Evolutionary conservation across 2,113 vertebrate species (phyloP), one percentile per base, ranked within the genome.

Genomic region (Talpa occidentalis): DNA sequence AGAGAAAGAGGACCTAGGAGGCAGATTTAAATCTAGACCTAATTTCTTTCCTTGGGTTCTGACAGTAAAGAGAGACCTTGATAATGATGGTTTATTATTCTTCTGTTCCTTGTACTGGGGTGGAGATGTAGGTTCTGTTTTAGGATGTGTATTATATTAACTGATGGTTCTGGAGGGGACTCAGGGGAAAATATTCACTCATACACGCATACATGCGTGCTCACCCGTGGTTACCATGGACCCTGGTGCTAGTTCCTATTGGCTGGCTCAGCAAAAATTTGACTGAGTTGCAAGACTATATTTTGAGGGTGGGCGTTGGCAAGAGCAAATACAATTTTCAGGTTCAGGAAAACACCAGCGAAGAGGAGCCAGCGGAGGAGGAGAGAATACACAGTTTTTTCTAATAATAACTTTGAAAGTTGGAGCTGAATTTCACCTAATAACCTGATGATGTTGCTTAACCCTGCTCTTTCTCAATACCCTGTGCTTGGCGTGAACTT

Each of bases 261-360:
- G 88, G 74, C 83, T 91, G 70, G 56, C 88, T 96, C 95, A 93
- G 91, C 91, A 95, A 89, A 95, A 95, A 83, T 93, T 7, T 84
- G 90, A 88, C 91, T 93, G 94, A 94, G 66, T 74, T 84, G 80
- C 80, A 67, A 91, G 89, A 84, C 52, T 69, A 3, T 60, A 32
- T 88, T 95, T 64, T 80, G 93, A 92, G 76, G 59, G 82, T 67
- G n/a, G 70, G 80, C 0, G 2, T 62, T n/a, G 32, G 35, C 11
- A 76, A 94, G 40, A 93, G 67, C 59, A 95, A 95, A 94, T 66
- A 72, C 24, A 19, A 47, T 87, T 82, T 90, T 87, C 87, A 88
- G 70, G 32, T 88, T 90, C 30, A 81, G 76, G 72, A 94, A 97
- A 87, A 94, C n/a, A 81, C 47, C 12, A 56, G 86, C 35, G 7